Evolutionary conservation across 2,113 vertebrate genomes (phyloP).

Genomic region (Ceyx margarethae): DNA sequence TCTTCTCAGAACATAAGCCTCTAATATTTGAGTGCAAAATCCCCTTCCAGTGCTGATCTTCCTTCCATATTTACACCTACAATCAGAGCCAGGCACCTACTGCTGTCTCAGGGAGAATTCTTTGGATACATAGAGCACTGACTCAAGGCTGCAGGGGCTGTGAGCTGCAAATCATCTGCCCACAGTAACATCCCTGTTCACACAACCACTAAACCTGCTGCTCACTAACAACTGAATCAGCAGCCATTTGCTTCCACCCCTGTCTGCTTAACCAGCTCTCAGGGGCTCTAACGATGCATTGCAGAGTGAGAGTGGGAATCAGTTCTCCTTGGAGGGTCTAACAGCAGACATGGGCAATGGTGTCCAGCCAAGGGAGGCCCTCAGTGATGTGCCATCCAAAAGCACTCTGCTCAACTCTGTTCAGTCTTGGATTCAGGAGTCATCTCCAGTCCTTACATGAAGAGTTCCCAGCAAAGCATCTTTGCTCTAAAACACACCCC

Average conservation of each 20-base stretch:
- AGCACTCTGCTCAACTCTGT: background rate
- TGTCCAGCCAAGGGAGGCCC: background rate
- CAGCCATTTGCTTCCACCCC: background rate
- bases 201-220: background rate
- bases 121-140: background rate
- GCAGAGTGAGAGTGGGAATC: background rate
- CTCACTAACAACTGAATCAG: background rate
- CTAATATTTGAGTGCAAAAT: background rate
- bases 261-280: background rate
- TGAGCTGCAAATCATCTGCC: background rate
- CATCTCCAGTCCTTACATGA: rapidly evolving
- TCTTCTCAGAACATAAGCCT: background rate
- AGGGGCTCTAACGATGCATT: background rate
- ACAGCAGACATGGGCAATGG: background rate
- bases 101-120: background rate
- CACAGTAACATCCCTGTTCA: background rate
- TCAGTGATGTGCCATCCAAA: background rate
- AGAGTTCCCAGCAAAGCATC: background rate
- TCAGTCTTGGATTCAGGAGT: background rate
- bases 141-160: background rate
- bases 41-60: background rate
- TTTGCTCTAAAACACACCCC: background rate
- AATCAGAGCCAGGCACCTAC: background rate
- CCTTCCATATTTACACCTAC: background rate
- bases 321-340: background rate